phyloP scores from a whole-genome alignment of 2,113 vertebrate genomes.

The Mormyrus iriodes region DNA sequence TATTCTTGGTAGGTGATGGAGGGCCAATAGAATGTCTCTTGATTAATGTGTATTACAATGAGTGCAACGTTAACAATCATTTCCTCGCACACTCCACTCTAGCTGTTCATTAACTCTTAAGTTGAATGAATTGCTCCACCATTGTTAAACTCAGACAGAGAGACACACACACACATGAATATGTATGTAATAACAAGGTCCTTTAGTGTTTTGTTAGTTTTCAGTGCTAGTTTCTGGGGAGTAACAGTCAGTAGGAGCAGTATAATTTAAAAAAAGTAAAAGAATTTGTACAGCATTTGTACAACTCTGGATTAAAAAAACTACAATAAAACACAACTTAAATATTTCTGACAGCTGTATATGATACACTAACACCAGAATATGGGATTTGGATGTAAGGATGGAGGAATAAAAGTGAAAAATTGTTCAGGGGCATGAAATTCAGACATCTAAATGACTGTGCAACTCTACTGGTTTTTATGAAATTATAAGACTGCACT shows the following conservation, averaged over 20 bases:
- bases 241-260: not conserved
- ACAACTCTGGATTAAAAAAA: not conserved
- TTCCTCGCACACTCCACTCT: constrained; percentile 29
- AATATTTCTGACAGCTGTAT: not conserved
- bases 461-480: not conserved
- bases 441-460: not conserved
- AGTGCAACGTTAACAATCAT: constrained; percentile 40
- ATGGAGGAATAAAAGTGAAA: not conserved
- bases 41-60: constrained; percentile 19
- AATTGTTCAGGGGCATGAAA: not conserved
- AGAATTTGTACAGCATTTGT: not conserved
- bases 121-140: not conserved
- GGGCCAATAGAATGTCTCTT: not conserved
- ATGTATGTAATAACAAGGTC: not conserved
- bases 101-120: constrained; percentile 42
- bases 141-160: not conserved
- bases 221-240: not conserved
- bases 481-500: not conserved
- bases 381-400: not conserved
- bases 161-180: not conserved
- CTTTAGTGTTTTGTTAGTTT: not conserved
- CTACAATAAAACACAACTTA: not conserved
- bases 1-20: not conserved
- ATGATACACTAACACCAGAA: not conserved
- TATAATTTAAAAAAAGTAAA: not conserved